phyloP scores from a whole-genome alignment of 2,113 vertebrate species.

The Sorex araneus region DNA sequence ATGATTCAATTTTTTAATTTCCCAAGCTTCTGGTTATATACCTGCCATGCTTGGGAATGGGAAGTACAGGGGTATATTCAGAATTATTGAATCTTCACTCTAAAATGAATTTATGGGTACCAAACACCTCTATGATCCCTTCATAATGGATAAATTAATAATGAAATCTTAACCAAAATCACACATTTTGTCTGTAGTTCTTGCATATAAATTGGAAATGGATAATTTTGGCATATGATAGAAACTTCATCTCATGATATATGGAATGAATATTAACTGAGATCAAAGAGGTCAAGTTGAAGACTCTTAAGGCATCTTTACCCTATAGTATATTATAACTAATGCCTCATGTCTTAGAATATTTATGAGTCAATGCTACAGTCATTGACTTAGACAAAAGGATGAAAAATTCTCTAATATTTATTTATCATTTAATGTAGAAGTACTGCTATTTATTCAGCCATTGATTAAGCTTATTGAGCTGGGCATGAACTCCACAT shows the following conservation, averaged over 20 bases:
- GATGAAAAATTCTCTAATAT: neutral
- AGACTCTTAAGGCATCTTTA: neutral
- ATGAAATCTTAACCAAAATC: neutral
- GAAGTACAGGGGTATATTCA: neutral
- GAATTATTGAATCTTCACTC: neutral
- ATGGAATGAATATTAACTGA: neutral
- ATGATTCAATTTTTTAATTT: neutral
- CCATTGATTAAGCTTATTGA: too few species aligned
- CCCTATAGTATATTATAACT: neutral
- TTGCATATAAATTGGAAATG: neutral
- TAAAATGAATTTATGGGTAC: neutral
- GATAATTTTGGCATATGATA: neutral
- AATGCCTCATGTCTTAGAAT: neutral
- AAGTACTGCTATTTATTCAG: too few species aligned
- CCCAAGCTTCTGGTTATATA: neutral
- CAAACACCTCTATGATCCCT: too few species aligned
- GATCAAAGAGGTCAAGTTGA: neutral
- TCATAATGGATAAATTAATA: too few species aligned
- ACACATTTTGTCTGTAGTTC: neutral
- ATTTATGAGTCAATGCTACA: neutral
- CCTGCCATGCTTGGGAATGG: too few species aligned
- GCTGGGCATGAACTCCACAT: too few species aligned
- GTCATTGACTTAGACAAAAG: neutral
- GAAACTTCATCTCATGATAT: neutral
- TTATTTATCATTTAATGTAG: too few species aligned